phyloP scores from a whole-genome alignment of 1,140 invertebrate species.

The Diabrotica undecimpunctata region DNA sequence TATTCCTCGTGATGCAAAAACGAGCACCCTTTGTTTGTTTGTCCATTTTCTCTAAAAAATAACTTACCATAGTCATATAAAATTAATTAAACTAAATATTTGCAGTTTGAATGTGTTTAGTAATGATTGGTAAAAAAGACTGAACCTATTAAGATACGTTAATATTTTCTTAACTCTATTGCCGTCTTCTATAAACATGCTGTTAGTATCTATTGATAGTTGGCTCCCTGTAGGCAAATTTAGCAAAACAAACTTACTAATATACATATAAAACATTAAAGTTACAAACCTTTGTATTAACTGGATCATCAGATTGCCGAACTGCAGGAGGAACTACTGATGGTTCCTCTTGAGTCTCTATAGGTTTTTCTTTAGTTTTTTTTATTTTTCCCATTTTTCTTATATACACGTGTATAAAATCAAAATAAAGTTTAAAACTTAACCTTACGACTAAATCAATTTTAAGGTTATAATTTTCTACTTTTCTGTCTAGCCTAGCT shows the following conservation, averaged over 20 bases:
- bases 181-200: no score
- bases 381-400: background rate
- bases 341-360: background rate
- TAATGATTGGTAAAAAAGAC: no score
- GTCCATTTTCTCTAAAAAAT: slow-evolving; percentile 76
- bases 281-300: slow-evolving; percentile 36
- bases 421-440: no score
- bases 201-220: no score
- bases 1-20: slow-evolving; percentile 90
- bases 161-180: no score
- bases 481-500: no score
- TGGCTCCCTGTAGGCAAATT: background rate
- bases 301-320: slow-evolving; percentile 37
- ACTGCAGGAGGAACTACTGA: slow-evolving; percentile 31
- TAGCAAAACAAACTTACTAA: no score
- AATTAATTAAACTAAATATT: background rate
- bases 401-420: background rate
- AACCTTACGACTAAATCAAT: background rate
- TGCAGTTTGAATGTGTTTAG: no score
- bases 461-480: no score
- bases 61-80: slow-evolving; percentile 14
- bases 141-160: no score
- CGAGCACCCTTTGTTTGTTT: slow-evolving; percentile 88
- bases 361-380: background rate
- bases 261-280: slow-evolving; percentile 17